phyloP scores from a whole-genome alignment of 1,140 invertebrate species.

The Micrasema longulum region DNA sequence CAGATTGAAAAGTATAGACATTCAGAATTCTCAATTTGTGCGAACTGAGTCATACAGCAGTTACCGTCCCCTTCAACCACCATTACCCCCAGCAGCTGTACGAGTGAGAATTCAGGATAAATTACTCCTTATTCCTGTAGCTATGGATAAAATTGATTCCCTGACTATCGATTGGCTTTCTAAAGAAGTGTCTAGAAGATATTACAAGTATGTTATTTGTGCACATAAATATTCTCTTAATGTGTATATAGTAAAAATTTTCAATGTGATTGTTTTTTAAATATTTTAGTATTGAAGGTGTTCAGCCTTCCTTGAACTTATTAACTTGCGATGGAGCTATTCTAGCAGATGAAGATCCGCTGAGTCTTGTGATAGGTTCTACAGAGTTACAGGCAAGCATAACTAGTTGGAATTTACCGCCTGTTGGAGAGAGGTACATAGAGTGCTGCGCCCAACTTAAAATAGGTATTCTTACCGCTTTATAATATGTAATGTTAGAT shows the following conservation, averaged over 20 bases:
- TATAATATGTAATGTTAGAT: conserved; percentile 14
- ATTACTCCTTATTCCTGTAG: conserved; percentile 73
- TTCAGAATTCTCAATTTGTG: conserved; percentile 13
- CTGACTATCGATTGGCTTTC: conserved; percentile 77
- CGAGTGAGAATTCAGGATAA: conserved; percentile 75
- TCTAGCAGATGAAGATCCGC: conserved; percentile 73
- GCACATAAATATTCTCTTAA: conserved; percentile 19
- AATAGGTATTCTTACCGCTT: conserved; percentile 62
- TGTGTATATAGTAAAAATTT: conserved; percentile 3
- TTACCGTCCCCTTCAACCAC: conserved; percentile 58
- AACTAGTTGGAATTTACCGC: conserved; percentile 73
- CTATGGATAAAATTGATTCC: conserved; percentile 69
- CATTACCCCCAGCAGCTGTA: conserved; percentile 65
- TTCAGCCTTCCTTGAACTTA: conserved; percentile 72
- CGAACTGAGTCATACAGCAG: not conserved
- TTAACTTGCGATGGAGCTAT: conserved; percentile 76
- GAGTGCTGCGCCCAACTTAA: conserved; percentile 73
- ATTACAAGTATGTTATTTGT: conserved; percentile 72
- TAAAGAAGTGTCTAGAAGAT: conserved; percentile 75
- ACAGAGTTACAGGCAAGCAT: conserved; percentile 72
- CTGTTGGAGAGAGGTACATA: conserved; percentile 72
- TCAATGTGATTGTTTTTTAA: not conserved
- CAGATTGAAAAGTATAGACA: conserved; percentile 3
- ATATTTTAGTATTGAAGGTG: conserved; percentile 71
- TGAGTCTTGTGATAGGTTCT: conserved; percentile 70